phyloP scores from a whole-genome alignment of 1,140 invertebrate genomes.

The Adelges cooleyi region DNA sequence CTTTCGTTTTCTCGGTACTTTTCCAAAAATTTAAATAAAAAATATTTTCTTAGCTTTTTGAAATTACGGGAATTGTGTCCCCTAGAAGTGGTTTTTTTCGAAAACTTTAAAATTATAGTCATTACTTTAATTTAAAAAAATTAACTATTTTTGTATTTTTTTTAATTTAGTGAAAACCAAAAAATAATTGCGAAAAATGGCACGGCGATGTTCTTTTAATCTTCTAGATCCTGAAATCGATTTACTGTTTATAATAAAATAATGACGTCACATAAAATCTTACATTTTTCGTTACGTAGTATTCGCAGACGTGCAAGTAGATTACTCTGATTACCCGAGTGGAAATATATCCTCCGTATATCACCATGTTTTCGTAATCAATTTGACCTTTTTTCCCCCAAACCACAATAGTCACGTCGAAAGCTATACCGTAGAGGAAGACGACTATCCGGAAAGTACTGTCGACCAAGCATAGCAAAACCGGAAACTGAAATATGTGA shows the following conservation, averaged over 20 bases:
- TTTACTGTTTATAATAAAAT: no score
- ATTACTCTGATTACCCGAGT: neutral
- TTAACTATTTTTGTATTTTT: neutral
- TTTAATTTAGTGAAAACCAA: neutral
- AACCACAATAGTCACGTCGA: neutral
- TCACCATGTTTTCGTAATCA: neutral
- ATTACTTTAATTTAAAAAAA: neutral
- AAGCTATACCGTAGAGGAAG: neutral
- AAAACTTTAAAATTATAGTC: no score
- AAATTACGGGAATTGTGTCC: no score
- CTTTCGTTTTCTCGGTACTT: no score
- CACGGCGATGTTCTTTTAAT: neutral
- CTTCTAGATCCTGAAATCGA: neutral
- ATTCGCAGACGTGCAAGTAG: neutral
- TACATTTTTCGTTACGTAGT: slow-evolving; percentile 3
- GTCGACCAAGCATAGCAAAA: neutral
- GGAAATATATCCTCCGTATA: neutral
- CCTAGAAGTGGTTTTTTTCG: no score
- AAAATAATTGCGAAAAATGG: neutral
- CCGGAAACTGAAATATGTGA: neutral
- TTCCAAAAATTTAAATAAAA: no score
- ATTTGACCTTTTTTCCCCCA: neutral
- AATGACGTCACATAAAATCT: no score
- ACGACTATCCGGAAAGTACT: neutral
- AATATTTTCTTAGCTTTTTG: no score